Evolutionary conservation across 2,888 invertebrate species (phyloP).

Genomic region (Oasisia sp.): DNA sequence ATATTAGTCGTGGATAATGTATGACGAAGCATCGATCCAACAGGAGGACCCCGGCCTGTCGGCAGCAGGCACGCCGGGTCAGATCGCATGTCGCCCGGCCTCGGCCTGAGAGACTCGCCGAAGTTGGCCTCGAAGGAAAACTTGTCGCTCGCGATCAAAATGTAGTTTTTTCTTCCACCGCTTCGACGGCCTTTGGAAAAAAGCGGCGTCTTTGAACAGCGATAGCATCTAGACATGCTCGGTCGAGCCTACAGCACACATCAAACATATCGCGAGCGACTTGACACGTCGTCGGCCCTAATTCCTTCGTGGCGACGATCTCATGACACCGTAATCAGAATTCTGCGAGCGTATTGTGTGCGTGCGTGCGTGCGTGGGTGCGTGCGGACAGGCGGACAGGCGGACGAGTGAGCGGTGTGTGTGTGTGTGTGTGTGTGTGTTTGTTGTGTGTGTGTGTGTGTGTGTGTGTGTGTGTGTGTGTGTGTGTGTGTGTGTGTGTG

Average conservation of each 20-base stretch:
- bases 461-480: too few relatives aligned
- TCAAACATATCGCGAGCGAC: not conserved
- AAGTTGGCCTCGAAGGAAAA: not conserved
- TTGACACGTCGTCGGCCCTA: not conserved
- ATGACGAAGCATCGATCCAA: not conserved
- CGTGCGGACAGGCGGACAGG: too few relatives aligned
- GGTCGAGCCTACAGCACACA: conserved; percentile 4
- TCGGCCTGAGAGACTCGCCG: not conserved
- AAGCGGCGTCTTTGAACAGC: conserved; percentile 17
- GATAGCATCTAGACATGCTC: conserved; percentile 17
- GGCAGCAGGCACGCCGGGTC: not conserved
- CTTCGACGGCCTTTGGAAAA: conserved; percentile 6
- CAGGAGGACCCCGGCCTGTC: not conserved
- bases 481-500: too few relatives aligned
- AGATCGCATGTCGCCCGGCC: not conserved
- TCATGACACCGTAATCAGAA: not conserved
- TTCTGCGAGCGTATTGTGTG: not conserved
- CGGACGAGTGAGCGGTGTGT: too few relatives aligned
- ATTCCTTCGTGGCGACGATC: conserved; percentile 3
- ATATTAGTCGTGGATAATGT: not conserved
- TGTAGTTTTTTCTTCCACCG: not conserved
- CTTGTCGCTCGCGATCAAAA: conserved; percentile 13
- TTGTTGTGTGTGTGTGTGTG: too few relatives aligned
- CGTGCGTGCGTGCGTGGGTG: not conserved
- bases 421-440: too few relatives aligned